Base-by-base conservation (phyloP, 1,140 invertebrate species). In the Thalassaphorura encarpata region DNA sequence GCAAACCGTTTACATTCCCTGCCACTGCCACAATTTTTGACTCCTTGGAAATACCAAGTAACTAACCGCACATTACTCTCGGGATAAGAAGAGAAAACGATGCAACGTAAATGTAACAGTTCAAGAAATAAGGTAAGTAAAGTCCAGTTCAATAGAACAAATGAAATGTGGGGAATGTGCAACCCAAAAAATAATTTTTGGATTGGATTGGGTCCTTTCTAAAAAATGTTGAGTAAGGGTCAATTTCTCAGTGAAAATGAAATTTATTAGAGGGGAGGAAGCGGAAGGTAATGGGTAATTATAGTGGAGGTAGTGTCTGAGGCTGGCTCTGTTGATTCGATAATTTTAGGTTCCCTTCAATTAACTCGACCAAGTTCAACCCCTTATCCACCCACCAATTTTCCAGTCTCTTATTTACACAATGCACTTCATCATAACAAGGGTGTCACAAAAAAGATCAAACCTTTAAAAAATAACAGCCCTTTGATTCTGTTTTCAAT, bases 301-400 rank as follows among this genome's bases (percentile, higher is more conserved):
- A 61, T 45, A 51, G 26, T 39, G 54, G 31, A 53, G 59, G 53
- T 31, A 36, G 59, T 48, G 15, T 26, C 28, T 45, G 41, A 41
- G 59, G 58, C 33, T 56, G 59, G 59, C 29, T 42, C 39, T 56
- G 59, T 49, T 61, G 59, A 61, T 61, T 61, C 28, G 54, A 56
- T 61, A 56, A 61, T 61, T 56, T 53, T 53, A 56, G 59, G 59
- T 53, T 61, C 46, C 26, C 39, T 36, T 43, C 43, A 27, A 52
- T 43, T 59, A 52, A 53, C 52, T 59, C 42, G 24, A 23, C 28
- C 4, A 58, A 42, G 53, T 50, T 33, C 33, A 36, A 36, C 11
- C 33, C 11, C 33, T 11, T n/a, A 11, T 11, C 11, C 11, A 11
- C 33, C 11, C 11, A 36, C n/a, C 33, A n/a, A 36, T 11, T 36